phyloP scores from a whole-genome alignment of 2,888 invertebrate genomes.

The Rhopalosiphum nymphaeae region DNA sequence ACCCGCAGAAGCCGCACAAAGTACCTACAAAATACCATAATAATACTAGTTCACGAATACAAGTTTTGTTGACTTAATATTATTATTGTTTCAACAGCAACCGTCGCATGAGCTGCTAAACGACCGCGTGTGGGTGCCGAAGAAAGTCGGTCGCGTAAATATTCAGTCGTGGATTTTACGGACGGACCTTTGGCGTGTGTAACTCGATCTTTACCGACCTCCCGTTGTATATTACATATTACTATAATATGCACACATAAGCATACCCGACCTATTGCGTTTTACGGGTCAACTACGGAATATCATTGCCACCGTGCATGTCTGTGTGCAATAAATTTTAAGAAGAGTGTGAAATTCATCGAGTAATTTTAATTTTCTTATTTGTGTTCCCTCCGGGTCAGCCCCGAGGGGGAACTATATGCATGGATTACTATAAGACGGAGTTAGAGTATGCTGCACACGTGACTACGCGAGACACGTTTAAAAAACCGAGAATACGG shows the following conservation, averaged over 20 bases:
- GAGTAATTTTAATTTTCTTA: not conserved
- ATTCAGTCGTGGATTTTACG: not conserved
- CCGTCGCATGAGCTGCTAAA: no score
- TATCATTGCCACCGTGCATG: not conserved
- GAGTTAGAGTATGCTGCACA: no score
- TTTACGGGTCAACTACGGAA: not conserved
- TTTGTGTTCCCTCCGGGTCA: not conserved
- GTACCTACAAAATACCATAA: no score
- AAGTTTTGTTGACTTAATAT: no score
- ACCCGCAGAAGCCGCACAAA: not conserved
- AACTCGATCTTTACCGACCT: constrained; percentile 25
- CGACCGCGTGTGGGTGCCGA: no score
- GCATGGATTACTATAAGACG: not conserved
- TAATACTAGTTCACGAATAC: no score
- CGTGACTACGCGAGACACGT: no score
- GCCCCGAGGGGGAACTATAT: not conserved
- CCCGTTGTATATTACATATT: no score
- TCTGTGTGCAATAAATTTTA: not conserved
- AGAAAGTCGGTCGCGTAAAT: not conserved
- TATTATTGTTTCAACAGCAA: no score
- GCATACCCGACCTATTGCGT: not conserved
- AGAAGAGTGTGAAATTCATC: constrained; percentile 7
- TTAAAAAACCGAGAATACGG: no score
- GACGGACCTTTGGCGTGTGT: not conserved
- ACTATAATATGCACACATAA: not conserved